Evolutionary conservation across 2,113 vertebrate species (phyloP), one percentile per base, ranked within the genome.

Genomic region (Sus scrofa): DNA sequence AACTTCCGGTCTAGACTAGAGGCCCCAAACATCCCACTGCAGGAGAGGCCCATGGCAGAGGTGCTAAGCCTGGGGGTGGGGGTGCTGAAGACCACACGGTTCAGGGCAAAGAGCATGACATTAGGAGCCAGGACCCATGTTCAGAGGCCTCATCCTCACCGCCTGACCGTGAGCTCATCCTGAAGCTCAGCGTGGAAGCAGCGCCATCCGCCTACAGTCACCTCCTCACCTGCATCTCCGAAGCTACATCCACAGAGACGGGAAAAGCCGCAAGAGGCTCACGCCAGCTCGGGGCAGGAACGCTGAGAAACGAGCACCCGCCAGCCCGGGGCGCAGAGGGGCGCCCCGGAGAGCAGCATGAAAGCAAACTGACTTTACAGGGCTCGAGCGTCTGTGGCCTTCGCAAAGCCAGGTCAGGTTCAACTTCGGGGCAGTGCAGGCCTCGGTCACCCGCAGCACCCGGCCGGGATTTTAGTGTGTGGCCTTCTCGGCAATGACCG

Each of bases 281-380:
- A 0, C 20, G 8, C 7, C 34, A 2, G n/a, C 70, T 22, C 20
- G 0, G 4, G 52, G 71, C 20, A 60, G 7, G 60, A 18, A 8
- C 0, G 7, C 10, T 0, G 1, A 44, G 34, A 24, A 44, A 14
- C 34, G 0, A 1, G 3, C 0, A 71, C 19, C 5, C 1, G 11
- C 56, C 65, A 2, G 32, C 34, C 16, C 0, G 12, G 54, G 39
- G 39, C 5, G 52, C 60, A 0, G 1, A 5, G 58, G 30, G 2
- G 39, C 65, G 13, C 84, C 74, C 84, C 1, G 0, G 0, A 13
- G 50, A 0, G 54, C 54, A 1, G 67, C 54, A 19, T 3, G 68
- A 82, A 44, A 62, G 71, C 63, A 8, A 63, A 82, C 89, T 19
- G 37, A 19, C 62, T 5, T 39, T 27, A 6, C 3, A 16, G 44